Conservation (phyloP, 2,113 vertebrate genomes). For the Cebus imitator region DNA sequence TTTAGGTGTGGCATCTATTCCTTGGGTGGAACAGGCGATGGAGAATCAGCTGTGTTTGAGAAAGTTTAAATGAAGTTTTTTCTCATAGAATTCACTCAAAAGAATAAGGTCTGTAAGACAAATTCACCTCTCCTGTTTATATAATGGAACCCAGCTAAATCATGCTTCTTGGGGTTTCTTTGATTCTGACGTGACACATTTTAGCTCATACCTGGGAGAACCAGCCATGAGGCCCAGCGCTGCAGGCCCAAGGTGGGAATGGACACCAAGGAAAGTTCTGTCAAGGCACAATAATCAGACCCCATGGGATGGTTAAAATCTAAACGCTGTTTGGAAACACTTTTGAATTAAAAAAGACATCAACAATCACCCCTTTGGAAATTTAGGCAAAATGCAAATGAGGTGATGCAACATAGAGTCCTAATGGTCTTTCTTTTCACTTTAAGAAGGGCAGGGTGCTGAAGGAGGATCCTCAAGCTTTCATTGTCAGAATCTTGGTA, state of each 20-base stretch:
- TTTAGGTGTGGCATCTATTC: not conserved
- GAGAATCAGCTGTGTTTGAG: not conserved
- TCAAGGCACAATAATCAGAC: not conserved
- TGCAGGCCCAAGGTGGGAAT: not conserved
- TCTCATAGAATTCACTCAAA: not conserved
- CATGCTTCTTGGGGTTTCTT: not conserved
- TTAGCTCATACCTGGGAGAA: not conserved
- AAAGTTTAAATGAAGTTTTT: not conserved
- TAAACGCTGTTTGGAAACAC: not conserved
- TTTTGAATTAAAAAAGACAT: not conserved
- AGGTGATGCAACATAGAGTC: not conserved
- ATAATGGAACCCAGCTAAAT: not conserved
- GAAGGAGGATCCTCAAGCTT: not conserved
- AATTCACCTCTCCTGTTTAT: not conserved
- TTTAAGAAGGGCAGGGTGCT: not conserved
- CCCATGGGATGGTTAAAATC: not conserved
- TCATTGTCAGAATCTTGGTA: not conserved
- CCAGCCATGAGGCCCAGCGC: rapidly evolving
- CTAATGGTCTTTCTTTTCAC: not conserved
- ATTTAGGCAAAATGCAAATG: not conserved
- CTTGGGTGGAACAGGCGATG: not conserved
- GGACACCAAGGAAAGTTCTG: not conserved
- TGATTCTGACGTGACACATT: not conserved
- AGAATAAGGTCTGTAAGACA: not conserved
- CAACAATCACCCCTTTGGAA: not conserved